Conservation (phyloP, 2,113 vertebrate genomes). For the Vulpes vulpes region DNA sequence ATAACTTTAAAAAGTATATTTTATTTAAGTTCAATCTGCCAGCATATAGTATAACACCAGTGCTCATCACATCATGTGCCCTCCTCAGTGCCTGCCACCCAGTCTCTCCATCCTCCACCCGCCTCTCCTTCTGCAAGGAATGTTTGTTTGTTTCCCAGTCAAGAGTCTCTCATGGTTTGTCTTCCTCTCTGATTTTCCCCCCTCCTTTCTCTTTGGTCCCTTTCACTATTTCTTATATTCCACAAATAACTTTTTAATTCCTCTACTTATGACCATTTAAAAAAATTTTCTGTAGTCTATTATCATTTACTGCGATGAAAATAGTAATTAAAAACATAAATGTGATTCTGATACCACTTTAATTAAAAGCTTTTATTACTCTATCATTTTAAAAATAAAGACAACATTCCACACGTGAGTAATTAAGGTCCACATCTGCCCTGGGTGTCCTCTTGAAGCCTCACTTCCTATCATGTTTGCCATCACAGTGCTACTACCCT, state of each 20-base stretch:
- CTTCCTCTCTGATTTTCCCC: too few relatives aligned
- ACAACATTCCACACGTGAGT: not conserved
- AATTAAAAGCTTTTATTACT: not conserved
- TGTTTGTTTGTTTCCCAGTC: too few relatives aligned
- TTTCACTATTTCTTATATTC: too few relatives aligned
- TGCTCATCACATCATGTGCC: too few relatives aligned
- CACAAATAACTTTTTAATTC: not conserved
- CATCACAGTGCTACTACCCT: not conserved
- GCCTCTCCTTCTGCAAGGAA: too few relatives aligned
- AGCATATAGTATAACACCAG: too few relatives aligned
- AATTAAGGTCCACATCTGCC: not conserved
- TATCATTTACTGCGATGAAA: accelerated
- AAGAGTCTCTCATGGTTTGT: too few relatives aligned
- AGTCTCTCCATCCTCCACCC: too few relatives aligned
- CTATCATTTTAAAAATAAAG: not conserved
- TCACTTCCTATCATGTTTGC: not conserved
- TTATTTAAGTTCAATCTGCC: too few relatives aligned
- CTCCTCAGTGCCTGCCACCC: too few relatives aligned
- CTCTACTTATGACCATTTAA: not conserved
- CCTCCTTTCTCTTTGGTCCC: too few relatives aligned
- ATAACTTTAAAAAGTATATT: too few relatives aligned
- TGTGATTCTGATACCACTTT: not conserved
- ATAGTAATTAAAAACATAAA: not conserved
- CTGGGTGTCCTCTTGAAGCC: not conserved
- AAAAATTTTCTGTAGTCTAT: not conserved